Evolutionary conservation across 1,140 invertebrate genomes (phyloP), one percentile per base, ranked within the genome.

Genomic region (Leptinotarsa texana): DNA sequence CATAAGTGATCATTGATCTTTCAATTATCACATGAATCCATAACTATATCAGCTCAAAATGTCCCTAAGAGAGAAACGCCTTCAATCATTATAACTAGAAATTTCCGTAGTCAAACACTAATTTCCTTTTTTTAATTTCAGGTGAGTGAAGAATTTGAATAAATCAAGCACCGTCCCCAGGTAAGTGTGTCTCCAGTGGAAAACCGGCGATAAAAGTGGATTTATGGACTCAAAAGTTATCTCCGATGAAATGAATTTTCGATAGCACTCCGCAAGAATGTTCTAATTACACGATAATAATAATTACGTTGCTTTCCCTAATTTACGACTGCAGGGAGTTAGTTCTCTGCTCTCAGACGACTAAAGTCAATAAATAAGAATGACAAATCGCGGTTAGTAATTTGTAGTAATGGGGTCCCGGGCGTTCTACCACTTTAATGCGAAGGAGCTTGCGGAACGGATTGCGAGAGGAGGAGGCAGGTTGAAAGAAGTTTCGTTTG

Each of bases 361-460:
- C 69, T 70, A 70, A 57, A 70, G 69, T 70, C 69, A 70, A 70
- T 70, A 70, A 70, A 70, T 70, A 70, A 70, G 69, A 70, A 70
- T 70, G 69, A 70, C 69, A 70, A 48, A 70, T 70, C 47, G 49
- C 21, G 69, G 69, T 33, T 48, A 57, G 69, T 70, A 70, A 70
- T 70, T 70, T 70, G 69, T 42, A 70, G 69, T 57, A 70, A 70
- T 70, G 49, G 69, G 24, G 69, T 70, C 51, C 48, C 69, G 69
- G n/a, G 15, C 24, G n/a, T 57, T 70, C 49, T 18, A 49, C 69
- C 49, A 70, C 27, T 70, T 70, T 57, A 22, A 21, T 70, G n/a
- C 47, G 69, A 70, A 17, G 27, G 69, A 57, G 51, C 21, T 70
- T 21, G 69, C 51, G 69, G 69, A 70, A 70, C 69, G 49, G 51